phyloP scores from a whole-genome alignment of 2,113 vertebrate genomes.

The Notarius quadriscutis region DNA sequence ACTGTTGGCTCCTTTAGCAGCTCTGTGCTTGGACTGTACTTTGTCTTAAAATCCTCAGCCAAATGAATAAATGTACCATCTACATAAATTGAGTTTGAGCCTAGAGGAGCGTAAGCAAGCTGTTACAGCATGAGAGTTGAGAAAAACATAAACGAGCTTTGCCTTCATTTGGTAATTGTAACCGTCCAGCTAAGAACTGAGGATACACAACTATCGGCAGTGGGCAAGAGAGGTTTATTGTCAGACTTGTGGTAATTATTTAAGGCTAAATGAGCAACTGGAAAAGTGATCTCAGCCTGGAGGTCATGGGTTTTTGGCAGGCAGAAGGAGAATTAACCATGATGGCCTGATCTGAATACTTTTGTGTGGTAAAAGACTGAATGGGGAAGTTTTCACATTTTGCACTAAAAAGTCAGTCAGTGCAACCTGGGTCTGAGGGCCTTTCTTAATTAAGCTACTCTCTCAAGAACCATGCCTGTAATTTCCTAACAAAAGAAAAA shows the following conservation, averaged over 20 bases:
- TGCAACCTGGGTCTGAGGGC: conserved; percentile 1
- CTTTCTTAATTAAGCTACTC: conserved; percentile 46
- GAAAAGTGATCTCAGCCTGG: conserved; percentile 23
- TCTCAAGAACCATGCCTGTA: conserved; percentile 62
- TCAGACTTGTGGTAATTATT: conserved; percentile 38
- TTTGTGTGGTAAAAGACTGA: conserved; percentile 54
- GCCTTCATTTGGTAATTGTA: conserved; percentile 26
- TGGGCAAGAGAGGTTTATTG: conserved; percentile 8
- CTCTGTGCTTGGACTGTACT: not conserved
- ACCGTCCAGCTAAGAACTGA: not conserved
- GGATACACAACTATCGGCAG: not conserved
- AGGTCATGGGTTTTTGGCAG: conserved; percentile 13
- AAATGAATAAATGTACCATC: conserved; percentile 8
- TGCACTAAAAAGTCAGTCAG: conserved; percentile 19
- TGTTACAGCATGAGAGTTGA: conserved; percentile 16
- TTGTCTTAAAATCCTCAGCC: not conserved
- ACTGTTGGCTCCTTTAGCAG: not conserved
- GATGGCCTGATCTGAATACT: conserved; percentile 49
- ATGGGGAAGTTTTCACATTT: conserved; percentile 54
- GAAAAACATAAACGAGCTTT: conserved; percentile 28
- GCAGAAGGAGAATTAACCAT: conserved; percentile 38
- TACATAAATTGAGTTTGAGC: conserved; percentile 10
- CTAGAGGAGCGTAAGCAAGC: conserved; percentile 18
- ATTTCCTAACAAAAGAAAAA: conserved; percentile 64
- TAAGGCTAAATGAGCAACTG: conserved; percentile 32